These are phyloP conservation scores for Byasa hedistus DNA, from an alignment of 2,888 invertebrate species.

Conservation along the genomic window DNA sequence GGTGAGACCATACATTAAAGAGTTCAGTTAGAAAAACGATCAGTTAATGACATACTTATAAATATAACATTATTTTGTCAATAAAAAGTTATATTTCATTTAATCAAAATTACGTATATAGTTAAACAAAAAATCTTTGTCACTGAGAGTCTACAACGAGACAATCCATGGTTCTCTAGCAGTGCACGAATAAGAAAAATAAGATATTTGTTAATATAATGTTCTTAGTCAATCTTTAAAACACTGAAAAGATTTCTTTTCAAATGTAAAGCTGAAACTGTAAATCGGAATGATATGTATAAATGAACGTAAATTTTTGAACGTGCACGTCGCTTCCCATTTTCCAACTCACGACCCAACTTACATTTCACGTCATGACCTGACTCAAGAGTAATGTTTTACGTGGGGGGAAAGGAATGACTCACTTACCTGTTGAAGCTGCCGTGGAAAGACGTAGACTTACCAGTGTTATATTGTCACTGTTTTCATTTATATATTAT, in stretches of 20 bases:
- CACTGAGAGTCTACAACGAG: too few species aligned
- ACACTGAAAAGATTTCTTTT: neutral
- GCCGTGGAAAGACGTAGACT: constrained; percentile 42
- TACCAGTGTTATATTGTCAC: constrained; percentile 43
- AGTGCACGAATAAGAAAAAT: too few species aligned
- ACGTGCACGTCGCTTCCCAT: constrained; percentile 41
- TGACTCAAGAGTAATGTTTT: constrained; percentile 58
- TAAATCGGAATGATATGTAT: constrained; percentile 39
- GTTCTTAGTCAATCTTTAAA: neutral
- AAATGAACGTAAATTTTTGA: constrained; percentile 41
- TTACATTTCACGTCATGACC: constrained; percentile 50
- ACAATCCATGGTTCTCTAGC: too few species aligned
- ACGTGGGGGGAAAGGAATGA: constrained; percentile 58
- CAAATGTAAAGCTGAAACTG: constrained; percentile 18
- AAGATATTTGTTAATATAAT: neutral
- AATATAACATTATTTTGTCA: too few species aligned
- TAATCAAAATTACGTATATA: too few species aligned
- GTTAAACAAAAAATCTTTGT: too few species aligned
- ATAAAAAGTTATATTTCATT: too few species aligned
- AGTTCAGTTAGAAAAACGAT: too few species aligned
- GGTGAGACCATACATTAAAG: too few species aligned
- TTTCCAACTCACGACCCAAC: constrained; percentile 41
- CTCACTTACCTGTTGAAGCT: constrained; percentile 73
- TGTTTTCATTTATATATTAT: neutral
- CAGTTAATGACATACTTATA: too few species aligned